phyloP scores from a whole-genome alignment of 2,797 vertebrate species.

The Protonibea diacanthus region DNA sequence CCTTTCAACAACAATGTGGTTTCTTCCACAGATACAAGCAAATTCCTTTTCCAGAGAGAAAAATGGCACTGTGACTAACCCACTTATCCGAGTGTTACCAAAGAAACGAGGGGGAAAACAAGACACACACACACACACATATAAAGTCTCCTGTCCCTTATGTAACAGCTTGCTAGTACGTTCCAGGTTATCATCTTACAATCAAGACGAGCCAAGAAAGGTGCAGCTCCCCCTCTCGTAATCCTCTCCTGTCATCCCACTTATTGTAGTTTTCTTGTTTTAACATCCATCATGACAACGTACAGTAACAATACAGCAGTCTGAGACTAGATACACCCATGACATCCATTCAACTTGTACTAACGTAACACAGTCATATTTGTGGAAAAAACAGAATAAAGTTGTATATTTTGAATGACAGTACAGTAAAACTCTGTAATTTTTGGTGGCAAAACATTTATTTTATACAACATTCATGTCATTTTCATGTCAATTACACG shows the following conservation, averaged over 20 bases:
- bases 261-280: no score
- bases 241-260: not conserved
- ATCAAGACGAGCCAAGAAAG: constrained; percentile 68
- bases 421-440: no score
- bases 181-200: constrained; percentile 72
- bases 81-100: constrained; percentile 57
- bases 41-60: constrained; percentile 49
- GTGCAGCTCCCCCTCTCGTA: constrained; percentile 30
- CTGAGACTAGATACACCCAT: no score
- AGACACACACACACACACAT: constrained; percentile 36
- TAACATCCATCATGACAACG: no score
- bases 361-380: no score
- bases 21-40: constrained; percentile 33
- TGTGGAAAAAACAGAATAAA: no score
- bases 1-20: constrained; percentile 27
- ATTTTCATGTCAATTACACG: no score
- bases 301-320: no score
- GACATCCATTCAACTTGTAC: no score
- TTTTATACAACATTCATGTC: no score
- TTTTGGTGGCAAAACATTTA: no score
- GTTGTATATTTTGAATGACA: no score
- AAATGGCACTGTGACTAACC: constrained; percentile 57
- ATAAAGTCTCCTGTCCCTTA: constrained; percentile 56
- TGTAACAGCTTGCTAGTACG: constrained; percentile 69
- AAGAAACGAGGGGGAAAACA: constrained; percentile 55